Percentiles rank a stretch among this genome's conserved stretches.
Conservation (phyloP, 2,797 vertebrate species). For the Petrocephalus sullivani region DNA sequence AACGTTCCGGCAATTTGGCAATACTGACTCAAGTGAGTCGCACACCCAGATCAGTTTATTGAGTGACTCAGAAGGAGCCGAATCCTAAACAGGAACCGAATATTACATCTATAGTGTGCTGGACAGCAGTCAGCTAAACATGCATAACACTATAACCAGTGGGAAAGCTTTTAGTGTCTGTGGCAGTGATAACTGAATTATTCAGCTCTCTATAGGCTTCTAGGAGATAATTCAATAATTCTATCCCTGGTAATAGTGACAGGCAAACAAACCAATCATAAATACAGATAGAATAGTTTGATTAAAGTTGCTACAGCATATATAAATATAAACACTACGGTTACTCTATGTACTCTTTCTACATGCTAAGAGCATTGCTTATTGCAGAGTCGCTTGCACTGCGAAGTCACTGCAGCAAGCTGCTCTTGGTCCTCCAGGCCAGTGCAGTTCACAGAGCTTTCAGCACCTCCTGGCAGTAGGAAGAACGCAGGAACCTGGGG, state of each 20-base stretch:
- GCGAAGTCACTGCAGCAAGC: not conserved
- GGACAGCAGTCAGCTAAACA: not conserved
- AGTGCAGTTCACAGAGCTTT: slow-evolving; percentile 28
- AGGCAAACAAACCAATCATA: not conserved
- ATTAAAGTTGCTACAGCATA: not conserved
- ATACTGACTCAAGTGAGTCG: no score
- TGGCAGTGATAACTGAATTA: not conserved
- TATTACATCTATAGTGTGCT: not conserved
- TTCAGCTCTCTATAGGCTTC: not conserved
- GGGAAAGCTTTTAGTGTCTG: not conserved
- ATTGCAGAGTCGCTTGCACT: not conserved
- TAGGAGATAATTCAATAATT: not conserved
- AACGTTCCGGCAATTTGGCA: no score
- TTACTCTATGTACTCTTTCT: not conserved
- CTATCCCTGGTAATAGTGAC: not conserved
- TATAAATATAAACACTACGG: not conserved
- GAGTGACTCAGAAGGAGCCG: no score
- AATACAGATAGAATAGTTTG: not conserved
- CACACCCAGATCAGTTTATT: no score
- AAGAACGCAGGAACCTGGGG: slow-evolving; percentile 68
- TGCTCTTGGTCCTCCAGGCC: not conserved
- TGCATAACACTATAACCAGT: not conserved
- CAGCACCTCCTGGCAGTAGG: slow-evolving; percentile 44
- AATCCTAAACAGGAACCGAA: no score
- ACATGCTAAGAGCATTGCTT: not conserved